phyloP scores from a whole-genome alignment of 2,888 invertebrate species.

The Piscicola geometra region DNA sequence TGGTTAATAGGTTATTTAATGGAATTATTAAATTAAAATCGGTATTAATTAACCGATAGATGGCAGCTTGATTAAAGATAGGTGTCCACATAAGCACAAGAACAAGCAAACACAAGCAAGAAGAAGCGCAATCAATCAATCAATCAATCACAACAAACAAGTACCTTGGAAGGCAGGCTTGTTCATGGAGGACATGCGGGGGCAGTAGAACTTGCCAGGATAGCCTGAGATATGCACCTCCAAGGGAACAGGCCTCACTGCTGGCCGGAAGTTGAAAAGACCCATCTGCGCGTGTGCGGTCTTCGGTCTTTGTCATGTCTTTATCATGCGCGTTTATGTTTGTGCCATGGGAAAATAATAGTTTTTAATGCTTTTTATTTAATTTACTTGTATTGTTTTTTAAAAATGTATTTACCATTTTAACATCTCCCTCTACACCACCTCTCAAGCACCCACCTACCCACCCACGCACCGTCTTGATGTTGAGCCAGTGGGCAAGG shows the following conservation, averaged over 20 bases:
- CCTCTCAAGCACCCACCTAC: background rate
- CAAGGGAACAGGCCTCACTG: slow-evolving; percentile 92
- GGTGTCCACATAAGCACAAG: too few species aligned
- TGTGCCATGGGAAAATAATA: background rate
- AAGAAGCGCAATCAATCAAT: too few species aligned
- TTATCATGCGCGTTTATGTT: background rate
- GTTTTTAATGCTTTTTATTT: background rate
- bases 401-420: too few species aligned
- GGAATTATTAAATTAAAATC: too few species aligned
- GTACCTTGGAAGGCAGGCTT: slow-evolving; percentile 85
- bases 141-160: too few species aligned
- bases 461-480: slow-evolving; percentile 55
- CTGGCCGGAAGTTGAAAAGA: slow-evolving; percentile 93
- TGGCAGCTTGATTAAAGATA: too few species aligned
- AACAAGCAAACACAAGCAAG: too few species aligned
- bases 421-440: too few species aligned
- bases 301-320: background rate
- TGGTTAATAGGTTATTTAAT: too few species aligned
- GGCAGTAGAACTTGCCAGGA: slow-evolving; percentile 96
- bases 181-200: slow-evolving; percentile 99
- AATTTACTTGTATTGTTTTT: slow-evolving; percentile 17
- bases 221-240: slow-evolving; percentile 91
- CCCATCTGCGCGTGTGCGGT: slow-evolving; percentile 70
- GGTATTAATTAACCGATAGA: too few species aligned
- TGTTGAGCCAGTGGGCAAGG: slow-evolving; percentile 91